Base-by-base conservation (phyloP, 2,797 vertebrate genomes). In the Xerus rutilus region DNA sequence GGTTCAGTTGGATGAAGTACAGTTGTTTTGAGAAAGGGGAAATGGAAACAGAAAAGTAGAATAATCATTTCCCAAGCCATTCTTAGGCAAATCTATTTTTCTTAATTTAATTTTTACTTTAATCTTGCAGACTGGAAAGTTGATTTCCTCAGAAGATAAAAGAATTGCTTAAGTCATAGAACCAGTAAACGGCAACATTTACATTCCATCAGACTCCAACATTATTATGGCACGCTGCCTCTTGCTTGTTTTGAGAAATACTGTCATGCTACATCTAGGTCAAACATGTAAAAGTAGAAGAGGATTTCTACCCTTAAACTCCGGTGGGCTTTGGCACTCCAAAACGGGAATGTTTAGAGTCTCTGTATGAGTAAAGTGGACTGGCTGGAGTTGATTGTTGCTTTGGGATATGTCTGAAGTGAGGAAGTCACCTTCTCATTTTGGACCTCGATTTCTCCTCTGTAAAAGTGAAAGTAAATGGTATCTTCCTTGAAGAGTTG, bases 31-130 rank as follows among this genome's bases (percentile, higher is more conserved):
- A 95, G 39, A 54, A 91, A 86, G 23, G 14, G 28, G 13, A 81
- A 67, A 86, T 35, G 17, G 57, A 49, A 86, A 76, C 13, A 59
- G 69, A 64, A 91, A 67, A 73, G 1, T 62, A 35, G 52, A 92
- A 62, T 67, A 86, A 28, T 3, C n/a, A 59, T 35, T 87, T 12
- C 43, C 25, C 15, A 3, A 20, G 30, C 74, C 54, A 78, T 78
- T 62, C 67, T 76, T 65, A 76, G 7, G 23, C 32, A 93, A 81
- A 57, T 67, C 79, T 45, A 45, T 18, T 88, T 52, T 8, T 1
- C n/a, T 1, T 28, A 39, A 83, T 65, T 89, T 39, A 57, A 43
- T 32, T 94, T 92, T 94, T 20, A 57, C 25, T 91, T 95, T 93
- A 62, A 89, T 87, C 81, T 81, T 59, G 23, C 39, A 85, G 12